Percentiles rank a stretch among this genome's conserved stretches.
Evolutionary conservation across 2,113 vertebrate genomes (phyloP).

Genomic region (Casuarius casuarius): DNA sequence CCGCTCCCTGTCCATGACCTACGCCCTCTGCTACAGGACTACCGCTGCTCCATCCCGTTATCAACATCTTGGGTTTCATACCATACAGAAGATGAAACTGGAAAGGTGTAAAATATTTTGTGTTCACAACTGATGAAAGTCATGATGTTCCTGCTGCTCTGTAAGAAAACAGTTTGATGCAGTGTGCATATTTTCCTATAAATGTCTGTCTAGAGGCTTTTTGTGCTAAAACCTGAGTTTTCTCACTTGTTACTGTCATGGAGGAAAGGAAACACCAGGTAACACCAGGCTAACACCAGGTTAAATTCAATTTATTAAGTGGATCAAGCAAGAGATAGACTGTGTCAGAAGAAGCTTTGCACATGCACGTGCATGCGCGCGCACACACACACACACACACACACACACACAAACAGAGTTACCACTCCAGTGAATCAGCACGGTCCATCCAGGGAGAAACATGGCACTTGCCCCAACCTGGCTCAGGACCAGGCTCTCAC

Average conservation of each 20-base stretch:
- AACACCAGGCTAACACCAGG: background rate
- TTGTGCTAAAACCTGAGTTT: background rate
- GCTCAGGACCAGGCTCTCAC: fast-evolving
- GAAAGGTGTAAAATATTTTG: background rate
- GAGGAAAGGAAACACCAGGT: background rate
- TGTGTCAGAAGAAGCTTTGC: background rate
- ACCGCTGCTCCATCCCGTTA: background rate
- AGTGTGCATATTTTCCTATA: background rate
- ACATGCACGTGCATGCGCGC: too few relatives aligned
- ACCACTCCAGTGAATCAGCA: background rate
- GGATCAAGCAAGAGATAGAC: background rate
- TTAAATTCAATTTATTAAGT: background rate
- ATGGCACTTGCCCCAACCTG: fast-evolving
- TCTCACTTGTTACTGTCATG: background rate
- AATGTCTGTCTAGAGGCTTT: background rate
- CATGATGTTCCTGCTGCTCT: background rate
- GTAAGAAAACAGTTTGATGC: background rate
- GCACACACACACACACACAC: background rate
- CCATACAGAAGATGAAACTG: background rate
- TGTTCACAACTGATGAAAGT: background rate
- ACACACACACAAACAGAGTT: background rate
- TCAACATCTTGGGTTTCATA: background rate
- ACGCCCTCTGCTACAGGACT: background rate
- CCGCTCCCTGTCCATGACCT: background rate
- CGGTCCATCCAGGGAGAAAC: background rate